phyloP scores from a whole-genome alignment of 2,113 vertebrate species.

The Crotalus viridis region DNA sequence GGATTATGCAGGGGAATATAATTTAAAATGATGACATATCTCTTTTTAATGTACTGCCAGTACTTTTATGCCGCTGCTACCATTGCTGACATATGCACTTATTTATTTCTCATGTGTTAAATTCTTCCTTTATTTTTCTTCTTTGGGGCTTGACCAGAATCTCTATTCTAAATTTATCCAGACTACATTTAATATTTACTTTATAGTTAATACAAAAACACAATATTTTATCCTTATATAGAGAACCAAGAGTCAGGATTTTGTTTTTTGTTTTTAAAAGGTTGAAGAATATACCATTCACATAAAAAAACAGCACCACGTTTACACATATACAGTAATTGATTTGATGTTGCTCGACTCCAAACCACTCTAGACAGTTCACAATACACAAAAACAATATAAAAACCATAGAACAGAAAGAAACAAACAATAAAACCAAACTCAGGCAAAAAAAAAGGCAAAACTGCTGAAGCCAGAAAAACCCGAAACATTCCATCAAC shows the following conservation, averaged over 20 bases:
- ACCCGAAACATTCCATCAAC: neutral
- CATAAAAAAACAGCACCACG: neutral
- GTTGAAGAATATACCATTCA: neutral
- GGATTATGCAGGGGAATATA: neutral
- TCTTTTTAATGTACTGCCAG: neutral
- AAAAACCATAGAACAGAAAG: neutral
- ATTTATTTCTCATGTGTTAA: neutral
- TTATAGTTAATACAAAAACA: neutral
- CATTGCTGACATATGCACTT: neutral
- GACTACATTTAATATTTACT: neutral
- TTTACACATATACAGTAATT: neutral
- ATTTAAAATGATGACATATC: neutral
- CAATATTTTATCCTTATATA: neutral
- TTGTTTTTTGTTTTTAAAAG: neutral
- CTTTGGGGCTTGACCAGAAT: neutral
- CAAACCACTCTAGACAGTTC: neutral
- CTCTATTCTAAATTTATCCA: neutral
- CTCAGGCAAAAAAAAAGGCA: neutral
- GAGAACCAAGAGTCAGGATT: neutral
- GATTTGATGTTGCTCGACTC: neutral
- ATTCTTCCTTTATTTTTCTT: neutral
- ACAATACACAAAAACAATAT: neutral
- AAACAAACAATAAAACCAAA: neutral
- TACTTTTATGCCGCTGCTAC: neutral
- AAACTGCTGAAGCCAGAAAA: neutral